phyloP scores from a whole-genome alignment of 2,113 vertebrate genomes.

The Mesocricetus auratus region DNA sequence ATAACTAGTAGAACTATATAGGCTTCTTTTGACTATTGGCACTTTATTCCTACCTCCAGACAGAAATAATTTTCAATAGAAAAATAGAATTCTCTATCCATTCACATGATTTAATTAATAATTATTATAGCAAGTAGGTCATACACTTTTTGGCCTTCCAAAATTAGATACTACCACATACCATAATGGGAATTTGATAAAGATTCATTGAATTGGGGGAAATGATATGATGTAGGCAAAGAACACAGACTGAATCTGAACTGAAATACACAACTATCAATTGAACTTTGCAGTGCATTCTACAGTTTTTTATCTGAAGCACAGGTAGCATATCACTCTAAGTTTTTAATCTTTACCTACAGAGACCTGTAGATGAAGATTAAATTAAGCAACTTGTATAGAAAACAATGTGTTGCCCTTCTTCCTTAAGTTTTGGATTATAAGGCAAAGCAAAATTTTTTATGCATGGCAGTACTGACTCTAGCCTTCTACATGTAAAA shows the following conservation, averaged over 20 bases:
- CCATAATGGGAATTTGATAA: constrained; percentile 3
- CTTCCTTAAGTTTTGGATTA: constrained; percentile 26
- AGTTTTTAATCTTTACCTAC: background rate
- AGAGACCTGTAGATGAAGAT: constrained; percentile 27
- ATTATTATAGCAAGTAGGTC: background rate
- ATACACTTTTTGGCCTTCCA: constrained; percentile 6
- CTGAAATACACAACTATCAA: background rate
- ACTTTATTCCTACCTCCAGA: constrained; percentile 39
- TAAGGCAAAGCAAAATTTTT: constrained; percentile 17
- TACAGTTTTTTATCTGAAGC: background rate
- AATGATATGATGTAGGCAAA: constrained; percentile 36
- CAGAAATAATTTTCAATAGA: constrained; percentile 38
- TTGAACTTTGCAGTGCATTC: constrained; percentile 18
- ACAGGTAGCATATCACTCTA: background rate
- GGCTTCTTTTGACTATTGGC: background rate
- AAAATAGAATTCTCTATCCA: constrained; percentile 12
- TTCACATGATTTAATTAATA: constrained; percentile 36
- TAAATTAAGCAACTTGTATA: constrained; percentile 23
- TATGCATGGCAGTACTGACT: background rate
- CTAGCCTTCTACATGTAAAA: constrained; percentile 10
- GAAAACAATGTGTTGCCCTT: background rate
- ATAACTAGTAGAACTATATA: constrained; percentile 29
- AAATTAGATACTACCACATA: constrained; percentile 38
- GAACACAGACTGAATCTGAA: background rate
- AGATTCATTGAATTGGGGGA: background rate